Percentiles rank a stretch among this genome's conserved stretches.
phyloP scores from a whole-genome alignment of 1,140 invertebrate species.

The Medauroidea extradentata region DNA sequence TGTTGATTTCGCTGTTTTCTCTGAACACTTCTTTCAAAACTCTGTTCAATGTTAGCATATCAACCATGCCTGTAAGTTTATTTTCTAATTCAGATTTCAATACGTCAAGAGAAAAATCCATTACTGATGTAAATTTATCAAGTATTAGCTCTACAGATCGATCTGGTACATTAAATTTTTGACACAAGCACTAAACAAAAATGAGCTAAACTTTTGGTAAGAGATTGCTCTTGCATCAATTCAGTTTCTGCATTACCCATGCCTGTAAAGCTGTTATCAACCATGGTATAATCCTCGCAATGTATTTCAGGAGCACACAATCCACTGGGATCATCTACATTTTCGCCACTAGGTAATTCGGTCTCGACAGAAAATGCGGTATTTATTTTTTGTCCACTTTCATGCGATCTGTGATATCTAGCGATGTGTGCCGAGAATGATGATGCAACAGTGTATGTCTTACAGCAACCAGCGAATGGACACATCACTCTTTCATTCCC shows the following conservation, averaged over 20 bases:
- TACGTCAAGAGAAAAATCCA: background rate
- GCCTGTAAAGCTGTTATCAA: background rate
- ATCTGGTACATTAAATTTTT: background rate
- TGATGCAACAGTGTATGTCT: background rate
- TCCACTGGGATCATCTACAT: background rate
- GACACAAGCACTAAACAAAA: constrained; percentile 1
- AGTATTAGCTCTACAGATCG: background rate
- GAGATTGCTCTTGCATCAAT: background rate
- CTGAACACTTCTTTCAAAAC: background rate
- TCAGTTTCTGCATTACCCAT: background rate
- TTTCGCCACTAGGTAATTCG: background rate
- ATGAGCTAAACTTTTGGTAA: background rate
- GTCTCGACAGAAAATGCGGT: background rate
- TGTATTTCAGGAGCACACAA: background rate
- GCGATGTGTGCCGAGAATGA: background rate
- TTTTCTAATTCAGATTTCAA: background rate
- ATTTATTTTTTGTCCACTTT: background rate
- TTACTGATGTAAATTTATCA: background rate
- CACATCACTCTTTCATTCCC: background rate
- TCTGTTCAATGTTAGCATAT: background rate
- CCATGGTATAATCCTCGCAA: background rate
- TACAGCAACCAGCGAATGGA: background rate
- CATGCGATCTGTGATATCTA: background rate
- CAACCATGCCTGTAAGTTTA: background rate
- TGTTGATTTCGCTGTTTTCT: background rate